Base-by-base conservation (phyloP, 2,797 vertebrate genomes). In the Gadopsis bispinosus region DNA sequence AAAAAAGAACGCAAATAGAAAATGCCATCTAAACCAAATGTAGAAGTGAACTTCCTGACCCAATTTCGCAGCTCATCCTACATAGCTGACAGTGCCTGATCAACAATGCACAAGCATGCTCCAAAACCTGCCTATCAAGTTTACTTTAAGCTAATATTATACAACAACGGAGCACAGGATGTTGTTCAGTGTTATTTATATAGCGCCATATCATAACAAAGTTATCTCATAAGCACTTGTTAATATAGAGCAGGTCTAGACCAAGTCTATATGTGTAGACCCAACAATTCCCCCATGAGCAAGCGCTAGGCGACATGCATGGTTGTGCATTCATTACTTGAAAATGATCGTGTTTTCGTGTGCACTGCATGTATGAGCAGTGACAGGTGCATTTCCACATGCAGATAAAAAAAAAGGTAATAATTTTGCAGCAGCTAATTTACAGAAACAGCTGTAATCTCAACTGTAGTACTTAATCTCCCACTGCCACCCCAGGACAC, bases 11-110 rank as follows among this genome's bases (percentile, higher is more conserved):
- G 77, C 50, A 56, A 81, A 79, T 39, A 80, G 62, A 75, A 65
- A 80, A 81, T 12, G 39, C 71, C 39, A 69, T 53, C 60, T 47
- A 43, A 60, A 65, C 45, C 29, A 56, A 65, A 19, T 37, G 12
- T 56, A 39, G 22, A 59, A 59, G 63, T 63, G 66, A 85, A 89
- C 62, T 80, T 79, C 59, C 60, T 79, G 88, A 86, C 87, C 84
- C 78, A 88, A 64, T 86, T 89, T 83, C 37, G 22, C 53, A 37
- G 59, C 60, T 79, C 55, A 56, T 51, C 59, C 50, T 39, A 41
- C 63, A 77, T 8, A 61, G 29, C 33, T 60, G 22, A 63, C 51
- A 68, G 22, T 26, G 12, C 43, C 51, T 47, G 53, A 72, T 77
- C 66, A 54, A 75, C 69, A 77, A 54, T 39, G 45, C 62, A 39